phyloP scores from a whole-genome alignment of 1,140 invertebrate species.

The Ephestia elutella region DNA sequence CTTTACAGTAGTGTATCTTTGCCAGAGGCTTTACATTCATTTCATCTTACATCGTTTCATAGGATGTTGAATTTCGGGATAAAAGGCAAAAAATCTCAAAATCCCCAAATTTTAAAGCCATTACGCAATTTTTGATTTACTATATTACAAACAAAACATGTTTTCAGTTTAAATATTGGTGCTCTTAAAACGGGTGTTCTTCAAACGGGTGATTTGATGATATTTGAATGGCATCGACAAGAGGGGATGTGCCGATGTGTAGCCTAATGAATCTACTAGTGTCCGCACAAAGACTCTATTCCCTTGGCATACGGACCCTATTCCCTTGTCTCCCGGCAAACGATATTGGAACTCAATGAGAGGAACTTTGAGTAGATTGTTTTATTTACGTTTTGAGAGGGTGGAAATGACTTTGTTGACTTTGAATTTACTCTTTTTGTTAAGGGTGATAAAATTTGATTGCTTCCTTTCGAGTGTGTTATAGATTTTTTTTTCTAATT shows the following conservation, averaged over 20 bases:
- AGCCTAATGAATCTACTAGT: neutral
- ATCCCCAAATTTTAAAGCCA: no score
- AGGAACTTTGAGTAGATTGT: conserved; percentile 2
- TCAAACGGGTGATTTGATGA: no score
- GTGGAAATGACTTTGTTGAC: conserved; percentile 1
- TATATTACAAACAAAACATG: no score
- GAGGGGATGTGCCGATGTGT: neutral
- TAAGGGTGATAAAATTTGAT: neutral
- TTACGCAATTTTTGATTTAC: no score
- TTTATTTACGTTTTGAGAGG: conserved; percentile 6
- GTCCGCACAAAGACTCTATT: neutral
- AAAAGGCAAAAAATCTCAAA: no score
- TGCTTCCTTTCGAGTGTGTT: neutral
- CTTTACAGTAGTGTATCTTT: no score
- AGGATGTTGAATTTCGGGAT: no score
- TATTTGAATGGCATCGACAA: neutral
- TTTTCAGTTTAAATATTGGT: no score
- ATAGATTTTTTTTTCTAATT: no score
- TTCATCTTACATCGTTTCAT: no score
- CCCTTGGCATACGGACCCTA: neutral
- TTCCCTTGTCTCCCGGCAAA: neutral
- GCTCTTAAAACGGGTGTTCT: no score
- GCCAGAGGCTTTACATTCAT: no score
- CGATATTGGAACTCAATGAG: conserved; percentile 8
- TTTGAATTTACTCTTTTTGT: neutral